Conservation (phyloP, 1,140 invertebrate genomes). For the Drosophila ohnishii region DNA sequence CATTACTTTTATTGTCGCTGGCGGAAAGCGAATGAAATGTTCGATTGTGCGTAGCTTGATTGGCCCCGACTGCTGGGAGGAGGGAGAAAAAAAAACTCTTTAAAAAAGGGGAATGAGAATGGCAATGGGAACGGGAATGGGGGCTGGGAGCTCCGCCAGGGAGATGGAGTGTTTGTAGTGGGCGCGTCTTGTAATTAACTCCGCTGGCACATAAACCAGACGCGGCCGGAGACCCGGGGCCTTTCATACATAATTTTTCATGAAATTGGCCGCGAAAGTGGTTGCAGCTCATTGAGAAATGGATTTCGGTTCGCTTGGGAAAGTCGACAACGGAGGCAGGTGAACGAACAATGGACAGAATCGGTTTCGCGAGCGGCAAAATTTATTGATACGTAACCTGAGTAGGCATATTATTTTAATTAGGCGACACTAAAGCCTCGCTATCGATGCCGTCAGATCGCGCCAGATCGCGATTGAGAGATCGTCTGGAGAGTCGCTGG, state of each 20-base stretch:
- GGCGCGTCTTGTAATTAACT: conserved; percentile 77
- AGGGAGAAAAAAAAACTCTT: neutral
- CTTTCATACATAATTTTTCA: conserved; percentile 66
- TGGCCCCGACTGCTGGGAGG: conserved; percentile 51
- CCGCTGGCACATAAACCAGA: conserved; percentile 63
- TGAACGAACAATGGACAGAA: conserved; percentile 49
- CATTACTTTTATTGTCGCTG: conserved; percentile 64
- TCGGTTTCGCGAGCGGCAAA: conserved; percentile 40
- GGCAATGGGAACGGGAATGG: neutral
- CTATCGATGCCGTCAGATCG: conserved; percentile 71
- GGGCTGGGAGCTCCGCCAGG: conserved; percentile 1
- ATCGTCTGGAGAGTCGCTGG: conserved; percentile 47
- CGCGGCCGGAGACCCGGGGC: conserved; percentile 24
- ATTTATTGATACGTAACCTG: conserved; percentile 72
- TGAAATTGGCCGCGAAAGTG: conserved; percentile 69
- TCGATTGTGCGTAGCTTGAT: conserved; percentile 76
- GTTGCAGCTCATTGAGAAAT: conserved; percentile 45
- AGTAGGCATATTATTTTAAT: conserved; percentile 81
- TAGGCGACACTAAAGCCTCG: conserved; percentile 68
- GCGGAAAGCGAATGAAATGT: conserved; percentile 53
- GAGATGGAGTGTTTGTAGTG: conserved; percentile 56
- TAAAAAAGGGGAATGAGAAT: conserved; percentile 14
- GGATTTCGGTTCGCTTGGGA: conserved; percentile 28
- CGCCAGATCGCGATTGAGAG: conserved; percentile 71
- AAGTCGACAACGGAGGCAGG: conserved; percentile 47